These are phyloP conservation scores for Pectinophora gossypiella DNA, from an alignment of 1,140 invertebrate genomes.

Conservation along the genomic window DNA sequence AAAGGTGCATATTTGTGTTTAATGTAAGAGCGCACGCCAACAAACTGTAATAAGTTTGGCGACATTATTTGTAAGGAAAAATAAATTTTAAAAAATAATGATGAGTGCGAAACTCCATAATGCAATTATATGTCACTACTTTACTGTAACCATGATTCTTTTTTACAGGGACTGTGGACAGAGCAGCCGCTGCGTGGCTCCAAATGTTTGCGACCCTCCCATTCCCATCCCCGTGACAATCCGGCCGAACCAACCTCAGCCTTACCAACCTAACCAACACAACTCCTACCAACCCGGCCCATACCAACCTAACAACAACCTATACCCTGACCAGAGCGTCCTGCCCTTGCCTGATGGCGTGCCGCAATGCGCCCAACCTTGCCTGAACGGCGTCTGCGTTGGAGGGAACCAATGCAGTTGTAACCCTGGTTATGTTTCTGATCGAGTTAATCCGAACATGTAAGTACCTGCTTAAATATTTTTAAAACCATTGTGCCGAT, in stretches of 20 bases:
- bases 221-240: no score
- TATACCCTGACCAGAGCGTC: background rate
- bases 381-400: slow-evolving; percentile 74
- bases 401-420: slow-evolving; percentile 73
- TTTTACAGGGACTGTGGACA: slow-evolving; percentile 44
- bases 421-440: slow-evolving; percentile 65
- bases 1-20: no score
- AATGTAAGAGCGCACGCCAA: no score
- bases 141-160: no score
- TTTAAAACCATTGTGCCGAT: no score
- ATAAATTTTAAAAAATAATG: no score
- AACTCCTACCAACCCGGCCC: slow-evolving; percentile 2
- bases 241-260: background rate
- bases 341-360: background rate
- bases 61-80: no score
- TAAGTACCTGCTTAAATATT: no score
- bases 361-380: slow-evolving; percentile 58
- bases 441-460: slow-evolving; percentile 15
- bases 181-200: slow-evolving; percentile 73
- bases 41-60: no score
- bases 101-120: no score
- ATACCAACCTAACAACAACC: background rate
- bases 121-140: no score
- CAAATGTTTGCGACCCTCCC: slow-evolving; percentile 70
- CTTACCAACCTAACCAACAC: background rate